Conservation (phyloP, 64 coral and sea anemone genomes). For the Acropora tenuis region DNA sequence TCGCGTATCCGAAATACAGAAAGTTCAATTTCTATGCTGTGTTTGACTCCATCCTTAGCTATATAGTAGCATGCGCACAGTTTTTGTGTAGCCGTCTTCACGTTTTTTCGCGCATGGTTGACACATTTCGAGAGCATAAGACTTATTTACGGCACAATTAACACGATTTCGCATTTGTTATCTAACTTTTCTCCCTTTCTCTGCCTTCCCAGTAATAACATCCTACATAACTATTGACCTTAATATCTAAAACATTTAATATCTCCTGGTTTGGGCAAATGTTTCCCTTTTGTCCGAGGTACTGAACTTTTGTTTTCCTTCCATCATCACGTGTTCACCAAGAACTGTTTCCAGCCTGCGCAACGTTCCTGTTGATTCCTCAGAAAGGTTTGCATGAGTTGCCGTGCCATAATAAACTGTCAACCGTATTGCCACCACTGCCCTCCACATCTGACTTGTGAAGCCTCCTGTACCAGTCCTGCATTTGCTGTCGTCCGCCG, state of each 20-base stretch:
- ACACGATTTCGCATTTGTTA: background rate
- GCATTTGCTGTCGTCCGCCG: background rate
- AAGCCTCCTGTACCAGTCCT: background rate
- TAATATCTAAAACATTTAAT: background rate
- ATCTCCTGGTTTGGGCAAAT: background rate
- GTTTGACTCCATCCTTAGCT: background rate
- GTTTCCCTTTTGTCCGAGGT: background rate
- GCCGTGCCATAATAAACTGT: background rate
- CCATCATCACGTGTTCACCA: background rate
- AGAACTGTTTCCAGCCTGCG: background rate
- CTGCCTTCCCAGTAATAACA: background rate
- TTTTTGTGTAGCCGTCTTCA: background rate
- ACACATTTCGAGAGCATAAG: background rate
- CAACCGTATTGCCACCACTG: background rate
- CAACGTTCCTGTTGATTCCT: background rate
- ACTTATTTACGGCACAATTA: background rate
- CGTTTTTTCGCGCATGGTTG: background rate
- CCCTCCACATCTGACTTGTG: background rate
- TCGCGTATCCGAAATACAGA: background rate
- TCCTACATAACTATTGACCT: background rate
- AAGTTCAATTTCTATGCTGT: background rate
- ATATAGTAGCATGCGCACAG: background rate
- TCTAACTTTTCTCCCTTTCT: background rate
- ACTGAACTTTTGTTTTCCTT: background rate
- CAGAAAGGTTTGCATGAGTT: background rate